These are phyloP conservation scores for Stegodyphus dumicola DNA, from an alignment of 1,140 invertebrate species.

Conservation along the genomic window DNA sequence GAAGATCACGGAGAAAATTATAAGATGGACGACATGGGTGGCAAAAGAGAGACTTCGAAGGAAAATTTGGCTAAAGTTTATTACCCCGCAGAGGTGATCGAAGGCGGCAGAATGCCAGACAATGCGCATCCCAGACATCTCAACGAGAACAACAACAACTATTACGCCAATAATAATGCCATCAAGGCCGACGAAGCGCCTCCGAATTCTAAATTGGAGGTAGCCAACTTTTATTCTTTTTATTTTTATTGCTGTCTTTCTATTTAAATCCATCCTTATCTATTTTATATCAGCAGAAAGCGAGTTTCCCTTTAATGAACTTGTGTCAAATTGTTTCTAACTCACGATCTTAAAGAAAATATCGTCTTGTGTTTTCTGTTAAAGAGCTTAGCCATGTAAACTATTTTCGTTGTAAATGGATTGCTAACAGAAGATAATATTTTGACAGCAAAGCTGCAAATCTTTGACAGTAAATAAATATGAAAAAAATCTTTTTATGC, in stretches of 20 bases:
- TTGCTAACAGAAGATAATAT: no score
- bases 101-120: constrained; percentile 4
- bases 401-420: no score
- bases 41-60: constrained; percentile 31
- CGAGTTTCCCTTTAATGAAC: no score
- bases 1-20: constrained; percentile 80
- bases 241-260: not conserved
- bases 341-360: no score
- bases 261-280: not conserved
- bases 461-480: no score
- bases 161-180: constrained; percentile 52
- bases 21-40: constrained; percentile 48
- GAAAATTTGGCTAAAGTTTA: constrained; percentile 28
- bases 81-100: constrained; percentile 5
- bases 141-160: constrained; percentile 49
- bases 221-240: not conserved
- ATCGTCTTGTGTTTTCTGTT: no score
- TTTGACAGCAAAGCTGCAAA: no score
- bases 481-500: no score
- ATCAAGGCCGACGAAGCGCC: constrained; percentile 5
- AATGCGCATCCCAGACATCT: constrained; percentile 13
- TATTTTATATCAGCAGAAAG: no score
- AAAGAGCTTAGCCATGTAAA: no score
- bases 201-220: constrained; percentile 36
- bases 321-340: no score